Evolutionary conservation across 2,888 invertebrate species (phyloP), one percentile per base, ranked within the genome.

Genomic region (Melinopterus prodromus): DNA sequence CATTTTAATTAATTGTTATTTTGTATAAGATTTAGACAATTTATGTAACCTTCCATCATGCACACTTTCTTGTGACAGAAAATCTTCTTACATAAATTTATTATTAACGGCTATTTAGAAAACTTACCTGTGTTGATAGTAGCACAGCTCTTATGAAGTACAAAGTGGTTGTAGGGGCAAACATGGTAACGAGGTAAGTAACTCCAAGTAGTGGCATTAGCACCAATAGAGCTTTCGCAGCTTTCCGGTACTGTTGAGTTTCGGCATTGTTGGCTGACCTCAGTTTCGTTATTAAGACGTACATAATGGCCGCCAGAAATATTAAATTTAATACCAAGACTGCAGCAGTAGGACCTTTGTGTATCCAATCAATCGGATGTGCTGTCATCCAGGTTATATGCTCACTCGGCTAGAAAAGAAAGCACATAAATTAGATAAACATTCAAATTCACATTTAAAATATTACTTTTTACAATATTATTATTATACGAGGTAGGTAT

Each of bases 131-230:
- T 83, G 97, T 96, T 15, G 98, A 98, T 77, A 98, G 92, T 84
- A 98, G 91, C 7, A 96, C 90, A 3, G 97, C 97, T 81, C 97
- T 92, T 5, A 94, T 90, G 85, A 96, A 95, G 82, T 94, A 94
- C 88, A 97, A 97, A 81, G 96, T 92, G 86, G 93, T 92, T 0
- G 97, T 97, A 0, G 98, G 97, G 0, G 95, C 96, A 77, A 94
- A 94, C 77, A 98, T 92, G 80, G 98, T 94, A 82, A 97, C 91
- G 82, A 98, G 91, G 89, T 98, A 98, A 0, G 97, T 98, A 84
- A 97, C 95, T 76, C 98, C 98, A 82, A 98, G 92, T 79, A 98
- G 92, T n/a, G 98, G 98, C 87, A 98, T 97, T 74, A 98, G 91
- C 35, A 98, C 97, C 36, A 98, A 90, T 69, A 98, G 92, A 0